These are phyloP conservation scores for Atherinosoma microstoma DNA, from an alignment of 2,797 vertebrate genomes.

Conservation along the genomic window DNA sequence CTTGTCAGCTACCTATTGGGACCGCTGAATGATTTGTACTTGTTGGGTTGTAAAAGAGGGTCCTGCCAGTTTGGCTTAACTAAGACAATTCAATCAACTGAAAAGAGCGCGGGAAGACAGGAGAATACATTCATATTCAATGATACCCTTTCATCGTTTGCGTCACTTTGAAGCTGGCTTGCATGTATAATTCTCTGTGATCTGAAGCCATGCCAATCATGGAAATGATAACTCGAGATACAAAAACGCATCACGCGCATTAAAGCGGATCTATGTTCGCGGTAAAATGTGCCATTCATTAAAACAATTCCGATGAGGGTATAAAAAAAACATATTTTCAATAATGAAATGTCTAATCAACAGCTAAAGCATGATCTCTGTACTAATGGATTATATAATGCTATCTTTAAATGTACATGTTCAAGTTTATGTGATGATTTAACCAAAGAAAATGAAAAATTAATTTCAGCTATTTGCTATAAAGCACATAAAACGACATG, in stretches of 20 bases:
- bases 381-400: slow-evolving; percentile 21
- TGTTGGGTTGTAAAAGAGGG: slow-evolving; percentile 57
- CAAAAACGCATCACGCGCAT: slow-evolving; percentile 28
- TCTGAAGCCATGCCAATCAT: slow-evolving; percentile 69
- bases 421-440: slow-evolving; percentile 6
- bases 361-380: neutral
- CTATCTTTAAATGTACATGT: slow-evolving; percentile 13
- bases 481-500: slow-evolving; percentile 23
- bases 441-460: neutral
- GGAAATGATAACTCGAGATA: slow-evolving; percentile 59
- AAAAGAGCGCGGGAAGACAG: slow-evolving; percentile 48
- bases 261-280: slow-evolving; percentile 31
- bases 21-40: slow-evolving; percentile 63
- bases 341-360: neutral
- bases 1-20: slow-evolving; percentile 54
- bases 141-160: slow-evolving; percentile 68
- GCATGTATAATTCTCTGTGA: slow-evolving; percentile 79
- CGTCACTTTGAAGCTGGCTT: slow-evolving; percentile 72
- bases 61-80: slow-evolving; percentile 74
- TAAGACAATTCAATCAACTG: slow-evolving; percentile 68
- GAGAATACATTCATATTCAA: slow-evolving; percentile 70
- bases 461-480: slow-evolving; percentile 3
- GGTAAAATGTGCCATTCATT: slow-evolving; percentile 42
- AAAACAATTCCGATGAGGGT: slow-evolving; percentile 20
- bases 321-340: slow-evolving; percentile 26